Evolutionary conservation across 2,888 invertebrate genomes (phyloP), one percentile per base, ranked within the genome.

Genomic region (Venusia cambrica): DNA sequence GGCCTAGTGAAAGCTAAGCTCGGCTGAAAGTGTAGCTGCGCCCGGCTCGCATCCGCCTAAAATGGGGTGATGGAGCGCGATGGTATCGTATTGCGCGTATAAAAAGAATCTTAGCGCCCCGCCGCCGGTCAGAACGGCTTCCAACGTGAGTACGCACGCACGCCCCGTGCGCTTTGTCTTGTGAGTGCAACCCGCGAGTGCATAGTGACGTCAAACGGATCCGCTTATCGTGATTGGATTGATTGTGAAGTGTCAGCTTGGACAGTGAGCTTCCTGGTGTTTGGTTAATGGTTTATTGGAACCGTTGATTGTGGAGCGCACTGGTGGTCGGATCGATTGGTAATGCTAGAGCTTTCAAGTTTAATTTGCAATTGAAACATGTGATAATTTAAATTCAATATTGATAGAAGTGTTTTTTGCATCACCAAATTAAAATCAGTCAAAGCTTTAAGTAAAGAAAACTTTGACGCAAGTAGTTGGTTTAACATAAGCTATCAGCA

Each of bases 91-190:
- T 93, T 92, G 90, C 93, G 89, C 83, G 92, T 93, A 93, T 93
- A 93, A 92, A 93, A 92, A 90, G 89, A 88, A 89, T 85, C 85
- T 77, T 77, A 76, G 85, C 89, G 87, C 89, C 90, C 89, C 90
- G 90, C 90, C 89, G 90, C 91, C 92, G 92, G 92, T 93, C 96
- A 96, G 96, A 96, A 95, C 95, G 95, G 95, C 96, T 95, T 94
- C 94, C 93, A 95, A 94, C 95, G 96, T 96, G 95, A 96, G 96
- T 96, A 75, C 58, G 68, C 72, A 57, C 80, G 77, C 73, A 77
- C 73, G 81, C 62, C 50, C 54, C 43, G 68, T 61, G 70, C 62
- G 63, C 51, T 54, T 53, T 22, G 8, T 68, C n/a, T 53, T 62
- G 71, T 72, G 73, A 64, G 78, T 78, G 76, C 63, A 65, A 55